Evolutionary conservation across 35 echinoderm and acorn worm species (phyloP), one percentile per base, ranked within the genome.

Genomic region (Eucidaris tribuloides): DNA sequence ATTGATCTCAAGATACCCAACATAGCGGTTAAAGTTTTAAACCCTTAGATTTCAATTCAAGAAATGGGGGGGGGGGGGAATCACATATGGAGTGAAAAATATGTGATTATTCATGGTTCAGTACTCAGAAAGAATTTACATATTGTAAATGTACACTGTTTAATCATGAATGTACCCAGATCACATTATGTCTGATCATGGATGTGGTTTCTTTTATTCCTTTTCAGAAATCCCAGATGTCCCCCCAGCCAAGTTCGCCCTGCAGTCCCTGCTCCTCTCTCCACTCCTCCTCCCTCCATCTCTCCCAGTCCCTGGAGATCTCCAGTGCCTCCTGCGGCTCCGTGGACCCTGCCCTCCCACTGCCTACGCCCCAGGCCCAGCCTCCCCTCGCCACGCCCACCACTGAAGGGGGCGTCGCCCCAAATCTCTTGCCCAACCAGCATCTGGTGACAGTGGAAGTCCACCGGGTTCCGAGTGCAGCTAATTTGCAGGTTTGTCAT

Each of bases 381-480:
- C 4, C 36, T 9, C 44, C 35, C 2, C 68, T 4, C 11, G 3
- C 37, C 13, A 34, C 30, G 61, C 28, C 30, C 15, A 34, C 9
- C 27, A 4, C 7, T 20, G 41, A 74, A 36, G 14, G 11, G 30
- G 60, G 60, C 19, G 60, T 9, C 11, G n/a, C 29, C 15, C 41
- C 68, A 17, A n/a, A n/a, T n/a, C 38, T 74, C 68, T 74, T 74
- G 68, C 68, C 68, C 41, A 74, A 74, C 68, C 68, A 74, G 37
- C 68, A 44, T 74, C 68, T 74, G 38, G 68, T 74, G 36, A 31
- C 37, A 40, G 68, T 40, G 24, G 68, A 74, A 44, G 68, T 74
- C 11, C 68, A 74, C 23, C 29, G 68, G 37, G 68, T 74, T 33
- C 34, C 68, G 24, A 74, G 68, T 74, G 68, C 37, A 3, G 40